phyloP scores from a whole-genome alignment of 1,140 invertebrate genomes.

The Drosophila orena region DNA sequence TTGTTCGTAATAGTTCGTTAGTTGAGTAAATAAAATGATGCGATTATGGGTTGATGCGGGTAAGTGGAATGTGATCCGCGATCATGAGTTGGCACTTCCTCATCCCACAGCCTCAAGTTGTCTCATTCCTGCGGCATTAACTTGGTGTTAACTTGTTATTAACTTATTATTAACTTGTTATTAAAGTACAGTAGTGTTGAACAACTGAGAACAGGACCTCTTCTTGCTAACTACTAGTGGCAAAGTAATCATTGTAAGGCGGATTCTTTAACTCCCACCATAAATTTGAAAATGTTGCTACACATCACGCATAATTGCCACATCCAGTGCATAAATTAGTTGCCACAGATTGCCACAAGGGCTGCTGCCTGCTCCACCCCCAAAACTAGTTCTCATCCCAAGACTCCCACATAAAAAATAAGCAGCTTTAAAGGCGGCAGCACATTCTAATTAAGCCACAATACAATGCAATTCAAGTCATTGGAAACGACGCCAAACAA shows the following conservation, averaged over 20 bases:
- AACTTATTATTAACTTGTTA: too few species aligned
- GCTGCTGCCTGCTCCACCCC: not conserved
- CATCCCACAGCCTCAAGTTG: not conserved
- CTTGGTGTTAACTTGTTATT: too few species aligned
- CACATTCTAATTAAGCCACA: constrained; percentile 65
- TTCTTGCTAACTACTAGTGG: too few species aligned
- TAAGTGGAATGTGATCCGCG: constrained; percentile 19
- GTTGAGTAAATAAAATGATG: constrained; percentile 46
- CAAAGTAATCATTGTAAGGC: not conserved
- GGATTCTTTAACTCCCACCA: not conserved
- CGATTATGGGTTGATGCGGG: constrained; percentile 12
- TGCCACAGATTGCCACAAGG: not conserved
- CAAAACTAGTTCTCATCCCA: constrained; percentile 2
- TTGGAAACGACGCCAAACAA: constrained; percentile 68
- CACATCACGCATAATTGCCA: constrained; percentile 7
- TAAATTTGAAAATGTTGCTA: not conserved
- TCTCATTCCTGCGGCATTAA: not conserved
- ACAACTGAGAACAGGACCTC: not conserved
- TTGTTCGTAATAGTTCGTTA: constrained; percentile 57
- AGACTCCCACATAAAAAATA: constrained; percentile 61
- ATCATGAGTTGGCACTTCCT: constrained; percentile 35
- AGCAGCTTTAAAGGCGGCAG: constrained; percentile 15
- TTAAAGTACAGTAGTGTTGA: not conserved
- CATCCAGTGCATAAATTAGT: constrained; percentile 22
- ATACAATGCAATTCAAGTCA: constrained; percentile 56